Evolutionary conservation across 37 sponge, comb jelly and placozoan species (phyloP), one percentile per base, ranked within the genome.

Genomic region (Dysidea cf. avara): DNA sequence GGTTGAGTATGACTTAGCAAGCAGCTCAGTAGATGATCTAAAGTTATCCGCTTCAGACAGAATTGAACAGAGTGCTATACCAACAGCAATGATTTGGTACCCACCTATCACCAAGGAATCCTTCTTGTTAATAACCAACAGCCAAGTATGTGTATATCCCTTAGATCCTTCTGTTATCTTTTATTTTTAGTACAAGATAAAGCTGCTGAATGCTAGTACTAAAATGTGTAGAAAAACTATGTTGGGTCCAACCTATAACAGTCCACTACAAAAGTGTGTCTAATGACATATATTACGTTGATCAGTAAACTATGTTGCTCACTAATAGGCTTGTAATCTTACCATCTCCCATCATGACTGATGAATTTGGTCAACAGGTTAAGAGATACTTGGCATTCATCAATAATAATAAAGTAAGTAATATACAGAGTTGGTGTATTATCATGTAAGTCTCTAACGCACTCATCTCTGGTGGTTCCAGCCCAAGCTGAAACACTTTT

Each of bases 31-130:
- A 47, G 90, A 97, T 61, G 80, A 94, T 54, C 78, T 97, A 14
- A 33, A 46, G 11, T 40, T 97, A 13, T 68, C 83, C 46, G 78
- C 81, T 60, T 53, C 70, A 0, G 87, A 91, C 59, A 66, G 90
- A 11, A 91, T 97, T 13, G 99, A 97, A 75, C 99, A 97, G 81
- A 94, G 90, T 81, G 95, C 92, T 13, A 53, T 82, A 6, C 95
- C 99, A 25, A 75, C 70, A 17, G 76, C 90, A 29, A 39, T 91
- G 26, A 69, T 69, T 9, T 89, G 92, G 92, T 97, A 91, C 79
- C 99, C 99, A 28, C 81, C 95, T 34, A 70, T 97, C 37, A 77
- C 87, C 40, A 94, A 91, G 77, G 99, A 97, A 63, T 83, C 87
- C 39, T 97, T 97, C 85, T 24, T 97, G 24, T 63, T 94, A 18